phyloP scores from a whole-genome alignment of 1,140 invertebrate species.

The Diorhabda sublineata region DNA sequence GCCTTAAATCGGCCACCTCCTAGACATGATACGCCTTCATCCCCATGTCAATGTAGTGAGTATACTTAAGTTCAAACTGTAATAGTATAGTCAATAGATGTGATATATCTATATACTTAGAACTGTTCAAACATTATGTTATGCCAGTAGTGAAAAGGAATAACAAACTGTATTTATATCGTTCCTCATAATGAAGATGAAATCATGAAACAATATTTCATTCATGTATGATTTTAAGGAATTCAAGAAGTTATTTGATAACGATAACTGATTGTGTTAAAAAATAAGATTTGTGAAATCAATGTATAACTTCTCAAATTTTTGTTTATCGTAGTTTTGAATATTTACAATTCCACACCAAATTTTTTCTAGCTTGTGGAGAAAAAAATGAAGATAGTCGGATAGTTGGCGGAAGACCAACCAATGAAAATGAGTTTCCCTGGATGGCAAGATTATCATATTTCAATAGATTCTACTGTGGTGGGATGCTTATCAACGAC shows the following conservation, averaged over 20 bases:
- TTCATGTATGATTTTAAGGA: too few relatives aligned
- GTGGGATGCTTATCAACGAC: constrained; percentile 76
- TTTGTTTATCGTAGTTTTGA: too few relatives aligned
- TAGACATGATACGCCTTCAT: constrained; percentile 46
- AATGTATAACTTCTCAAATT: too few relatives aligned
- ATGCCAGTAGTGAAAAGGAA: too few relatives aligned
- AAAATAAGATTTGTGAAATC: too few relatives aligned
- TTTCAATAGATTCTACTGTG: constrained; percentile 81
- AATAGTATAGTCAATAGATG: background rate
- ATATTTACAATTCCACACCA: too few relatives aligned
- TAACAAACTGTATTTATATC: too few relatives aligned
- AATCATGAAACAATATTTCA: too few relatives aligned
- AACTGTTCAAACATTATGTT: background rate
- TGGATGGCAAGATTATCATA: constrained; percentile 79
- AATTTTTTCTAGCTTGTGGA: constrained; percentile 63
- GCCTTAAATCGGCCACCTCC: constrained; percentile 42
- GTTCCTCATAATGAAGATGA: too few relatives aligned
- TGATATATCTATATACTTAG: background rate
- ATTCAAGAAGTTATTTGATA: too few relatives aligned
- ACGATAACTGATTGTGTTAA: too few relatives aligned
- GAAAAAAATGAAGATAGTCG: constrained; percentile 70
- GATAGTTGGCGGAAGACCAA: constrained; percentile 71
- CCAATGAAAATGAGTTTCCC: constrained; percentile 71
- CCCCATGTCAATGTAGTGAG: constrained; percentile 47
- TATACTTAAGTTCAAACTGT: background rate